Base-by-base conservation (phyloP, 1,140 invertebrate genomes). In the Trichomalopsis sarcophagae region DNA sequence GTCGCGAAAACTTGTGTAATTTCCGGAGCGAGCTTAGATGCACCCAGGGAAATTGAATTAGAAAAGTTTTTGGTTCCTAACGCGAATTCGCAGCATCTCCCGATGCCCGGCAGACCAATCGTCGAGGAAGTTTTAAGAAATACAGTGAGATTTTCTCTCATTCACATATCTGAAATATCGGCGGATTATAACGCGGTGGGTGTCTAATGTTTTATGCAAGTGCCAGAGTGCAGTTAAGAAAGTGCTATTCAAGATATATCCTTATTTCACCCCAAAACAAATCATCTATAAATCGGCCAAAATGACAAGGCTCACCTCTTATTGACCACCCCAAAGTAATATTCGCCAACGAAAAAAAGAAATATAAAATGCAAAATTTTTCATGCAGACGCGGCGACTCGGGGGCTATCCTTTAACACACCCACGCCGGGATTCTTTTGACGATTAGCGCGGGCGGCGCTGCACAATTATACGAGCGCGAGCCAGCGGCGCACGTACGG, bases 401-500 rank as follows among this genome's bases (percentile, higher is more conserved):
- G 27, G 9, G 9, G 9, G 2, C 9, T 21, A 30, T 55, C 23
- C 40, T n/a, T 77, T 23, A n/a, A 36, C 21, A 27, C 11, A 44
- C 40, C 33, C 30, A 68, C 68, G 66, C 55, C 66, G 10, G 50
- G 23, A 74, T 84, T 80, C 78, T 81, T 81, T 50, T 2, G 84
- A 17, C 78, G 78, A 84, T 84, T 80, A 80, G 77, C 44, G 36
- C 50, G 47, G 30, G 62, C 11, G 30, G 21, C n/a, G 47, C 23
- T 30, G 81, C 13, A 40, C 77, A 84, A 84, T 84, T 79, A 36
- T 36, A 84, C 83, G 83, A 50, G 69, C 84, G 33, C 84, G 66
- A 21, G 21, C 3, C 55, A 62, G 21, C 55, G 55, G 76, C 36
- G 90, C 91, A 85, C 90, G 89, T 87, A 89, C 89, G 90, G 91